Conservation (phyloP, 2,888 invertebrate species). For the Clivina fossor region DNA sequence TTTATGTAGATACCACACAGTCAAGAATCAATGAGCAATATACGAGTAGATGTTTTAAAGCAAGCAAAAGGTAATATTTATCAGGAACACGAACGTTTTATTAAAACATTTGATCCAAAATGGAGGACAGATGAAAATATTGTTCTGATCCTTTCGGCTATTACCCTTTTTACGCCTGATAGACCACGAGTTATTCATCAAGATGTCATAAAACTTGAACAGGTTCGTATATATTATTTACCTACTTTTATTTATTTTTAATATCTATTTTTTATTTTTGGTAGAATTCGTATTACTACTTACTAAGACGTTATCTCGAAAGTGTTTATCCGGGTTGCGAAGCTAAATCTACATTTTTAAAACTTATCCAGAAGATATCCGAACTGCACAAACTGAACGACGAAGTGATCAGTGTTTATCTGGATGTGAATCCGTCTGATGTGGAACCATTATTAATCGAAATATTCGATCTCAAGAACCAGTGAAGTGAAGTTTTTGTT, state of each 20-base stretch:
- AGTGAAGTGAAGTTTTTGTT: too few species aligned
- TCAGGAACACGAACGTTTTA: slow-evolving; percentile 81
- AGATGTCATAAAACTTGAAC: slow-evolving; percentile 83
- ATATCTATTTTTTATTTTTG: slow-evolving; percentile 43
- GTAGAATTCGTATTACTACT: slow-evolving; percentile 89
- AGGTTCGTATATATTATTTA: slow-evolving; percentile 57
- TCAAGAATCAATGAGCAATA: slow-evolving; percentile 72
- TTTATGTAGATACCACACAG: slow-evolving; percentile 72
- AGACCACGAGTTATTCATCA: slow-evolving; percentile 77
- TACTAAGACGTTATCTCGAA: slow-evolving; percentile 80
- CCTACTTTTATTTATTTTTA: background rate
- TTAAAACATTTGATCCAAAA: slow-evolving; percentile 79
- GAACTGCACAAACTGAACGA: slow-evolving; percentile 88
- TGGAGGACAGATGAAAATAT: slow-evolving; percentile 88
- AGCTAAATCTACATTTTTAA: slow-evolving; percentile 82
- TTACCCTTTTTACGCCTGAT: slow-evolving; percentile 86
- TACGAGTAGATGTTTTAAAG: slow-evolving; percentile 88
- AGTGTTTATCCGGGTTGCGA: slow-evolving; percentile 84
- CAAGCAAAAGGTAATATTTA: slow-evolving; percentile 88
- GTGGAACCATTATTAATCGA: slow-evolving; percentile 93
- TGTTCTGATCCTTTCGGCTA: slow-evolving; percentile 87
- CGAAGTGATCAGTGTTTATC: slow-evolving; percentile 87
- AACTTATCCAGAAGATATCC: slow-evolving; percentile 86
- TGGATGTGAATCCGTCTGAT: slow-evolving; percentile 88
- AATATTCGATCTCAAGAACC: slow-evolving; percentile 87